Conservation (phyloP, 2,888 invertebrate species). For the Cryptosula pallasiana region DNA sequence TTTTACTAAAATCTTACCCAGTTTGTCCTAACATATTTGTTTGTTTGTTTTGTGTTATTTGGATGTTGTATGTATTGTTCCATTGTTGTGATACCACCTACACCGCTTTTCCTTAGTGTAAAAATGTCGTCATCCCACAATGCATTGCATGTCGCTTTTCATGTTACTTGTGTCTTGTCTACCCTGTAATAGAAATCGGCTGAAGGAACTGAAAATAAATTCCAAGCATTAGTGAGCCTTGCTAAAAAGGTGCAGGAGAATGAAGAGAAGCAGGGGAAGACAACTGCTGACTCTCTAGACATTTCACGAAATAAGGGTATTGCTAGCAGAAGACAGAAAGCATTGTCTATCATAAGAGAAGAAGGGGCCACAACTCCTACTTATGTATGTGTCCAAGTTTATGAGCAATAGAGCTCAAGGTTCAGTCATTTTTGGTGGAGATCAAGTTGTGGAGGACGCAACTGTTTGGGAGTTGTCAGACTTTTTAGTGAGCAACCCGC, state of each 20-base stretch:
- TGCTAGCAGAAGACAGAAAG: not conserved
- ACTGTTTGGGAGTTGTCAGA: no score
- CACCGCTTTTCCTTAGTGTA: no score
- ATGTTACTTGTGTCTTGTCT: not conserved
- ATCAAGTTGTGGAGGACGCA: no score
- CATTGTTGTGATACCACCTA: no score
- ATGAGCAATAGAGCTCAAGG: no score
- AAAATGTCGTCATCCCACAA: not conserved
- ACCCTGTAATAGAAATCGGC: not conserved
- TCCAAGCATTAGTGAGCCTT: conserved; percentile 1
- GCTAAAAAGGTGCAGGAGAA: conserved; percentile 16
- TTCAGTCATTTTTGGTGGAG: no score
- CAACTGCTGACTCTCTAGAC: not conserved
- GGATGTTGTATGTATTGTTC: no score
- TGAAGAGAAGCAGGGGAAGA: not conserved
- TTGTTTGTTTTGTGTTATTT: no score
- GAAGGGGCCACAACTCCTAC: not conserved
- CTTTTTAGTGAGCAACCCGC: no score
- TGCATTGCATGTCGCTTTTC: not conserved
- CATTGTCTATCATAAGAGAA: conserved; percentile 1
- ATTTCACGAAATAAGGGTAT: not conserved
- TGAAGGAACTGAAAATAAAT: not conserved
- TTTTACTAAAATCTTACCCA: no score
- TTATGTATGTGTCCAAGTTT: not conserved
- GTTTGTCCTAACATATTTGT: no score